Evolutionary conservation across 2,797 vertebrate species (phyloP).

Genomic region (Meda fulgida): DNA sequence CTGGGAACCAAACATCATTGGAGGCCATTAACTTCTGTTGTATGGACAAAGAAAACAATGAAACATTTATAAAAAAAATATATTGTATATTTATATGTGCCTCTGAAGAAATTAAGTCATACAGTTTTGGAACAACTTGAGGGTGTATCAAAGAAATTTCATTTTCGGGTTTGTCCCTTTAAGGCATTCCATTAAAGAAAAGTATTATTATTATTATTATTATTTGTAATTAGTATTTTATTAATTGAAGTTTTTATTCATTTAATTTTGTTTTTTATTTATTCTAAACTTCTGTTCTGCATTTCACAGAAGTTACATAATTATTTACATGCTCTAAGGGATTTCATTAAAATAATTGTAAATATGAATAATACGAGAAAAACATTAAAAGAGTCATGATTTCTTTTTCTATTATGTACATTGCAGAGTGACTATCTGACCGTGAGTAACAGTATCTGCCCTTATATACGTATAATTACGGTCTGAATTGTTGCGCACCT

Average conservation of each 20-base stretch:
- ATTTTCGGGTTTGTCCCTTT: background rate
- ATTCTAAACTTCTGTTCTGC: background rate
- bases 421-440: background rate
- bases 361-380: background rate
- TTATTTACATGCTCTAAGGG: background rate
- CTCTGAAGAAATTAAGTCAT: background rate
- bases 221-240: background rate
- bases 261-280: background rate
- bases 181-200: background rate
- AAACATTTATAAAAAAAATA: background rate
- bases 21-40: background rate
- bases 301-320: background rate
- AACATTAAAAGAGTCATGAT: background rate
- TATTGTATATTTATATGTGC: background rate
- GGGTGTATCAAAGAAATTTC: background rate
- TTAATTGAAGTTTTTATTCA: background rate
- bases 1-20: background rate
- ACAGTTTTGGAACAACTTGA: background rate
- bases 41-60: background rate
- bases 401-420: background rate
- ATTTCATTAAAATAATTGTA: no score
- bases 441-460: background rate
- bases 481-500: background rate
- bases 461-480: constrained; percentile 11
- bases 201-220: no score